phyloP scores from a whole-genome alignment of 2,797 vertebrate species.

The Myripristis jacobus region DNA sequence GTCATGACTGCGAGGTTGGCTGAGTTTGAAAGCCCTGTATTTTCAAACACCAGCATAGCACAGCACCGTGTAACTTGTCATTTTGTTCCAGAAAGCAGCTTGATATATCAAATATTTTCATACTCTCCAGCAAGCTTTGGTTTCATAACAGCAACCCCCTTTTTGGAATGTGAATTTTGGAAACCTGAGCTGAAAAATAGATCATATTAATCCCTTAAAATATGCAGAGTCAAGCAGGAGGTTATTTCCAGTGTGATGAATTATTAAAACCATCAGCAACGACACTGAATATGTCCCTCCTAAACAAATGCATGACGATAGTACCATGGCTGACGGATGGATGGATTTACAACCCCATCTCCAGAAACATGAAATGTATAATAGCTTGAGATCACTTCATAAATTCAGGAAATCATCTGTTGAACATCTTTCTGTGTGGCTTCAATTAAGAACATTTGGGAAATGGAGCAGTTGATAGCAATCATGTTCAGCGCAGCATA shows the following conservation, averaged over 20 bases:
- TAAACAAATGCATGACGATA: slow-evolving; percentile 16
- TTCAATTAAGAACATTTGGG: slow-evolving; percentile 28
- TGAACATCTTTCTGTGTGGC: slow-evolving; percentile 39
- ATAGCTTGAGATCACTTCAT: slow-evolving; percentile 3
- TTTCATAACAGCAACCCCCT: slow-evolving; percentile 6
- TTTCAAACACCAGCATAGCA: neutral
- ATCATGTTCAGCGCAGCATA: neutral
- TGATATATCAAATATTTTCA: slow-evolving; percentile 32
- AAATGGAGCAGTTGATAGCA: slow-evolving; percentile 2
- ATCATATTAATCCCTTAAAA: neutral
- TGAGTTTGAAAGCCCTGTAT: slow-evolving; percentile 7
- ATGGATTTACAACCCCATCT: slow-evolving; percentile 22
- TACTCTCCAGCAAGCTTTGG: slow-evolving; percentile 27
- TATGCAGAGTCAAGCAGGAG: slow-evolving; percentile 1
- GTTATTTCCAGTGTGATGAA: slow-evolving; percentile 16
- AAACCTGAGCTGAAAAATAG: slow-evolving; percentile 18
- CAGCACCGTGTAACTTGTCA: neutral
- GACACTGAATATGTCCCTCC: neutral
- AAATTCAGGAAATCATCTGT: slow-evolving; percentile 45
- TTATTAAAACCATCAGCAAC: neutral
- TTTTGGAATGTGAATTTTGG: neutral
- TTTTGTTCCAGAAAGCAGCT: slow-evolving; percentile 23
- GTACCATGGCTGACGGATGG: neutral
- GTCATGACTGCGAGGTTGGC: neutral
- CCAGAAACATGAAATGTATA: slow-evolving; percentile 9